These are phyloP conservation scores for Falco biarmicus DNA, from an alignment of 2,797 vertebrate species.

Conservation along the genomic window DNA sequence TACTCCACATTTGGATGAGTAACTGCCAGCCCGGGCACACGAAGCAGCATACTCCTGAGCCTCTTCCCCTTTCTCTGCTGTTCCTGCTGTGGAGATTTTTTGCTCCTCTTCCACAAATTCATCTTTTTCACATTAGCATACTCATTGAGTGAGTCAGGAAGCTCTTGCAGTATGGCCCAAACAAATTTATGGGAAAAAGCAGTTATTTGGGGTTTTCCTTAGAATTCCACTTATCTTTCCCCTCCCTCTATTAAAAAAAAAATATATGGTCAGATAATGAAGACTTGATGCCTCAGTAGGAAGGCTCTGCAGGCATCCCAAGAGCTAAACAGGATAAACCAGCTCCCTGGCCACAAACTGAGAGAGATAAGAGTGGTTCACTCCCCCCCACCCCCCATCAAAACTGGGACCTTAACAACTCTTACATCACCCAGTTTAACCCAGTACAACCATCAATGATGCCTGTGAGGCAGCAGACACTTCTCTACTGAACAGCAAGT, in stretches of 20 bases:
- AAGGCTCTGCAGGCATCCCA: neutral
- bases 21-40: neutral
- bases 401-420: neutral
- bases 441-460: neutral
- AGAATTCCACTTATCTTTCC: neutral
- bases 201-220: neutral
- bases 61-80: neutral
- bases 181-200: neutral
- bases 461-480: neutral
- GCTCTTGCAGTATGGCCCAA: neutral
- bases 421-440: neutral
- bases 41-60: neutral
- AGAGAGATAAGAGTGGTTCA: neutral
- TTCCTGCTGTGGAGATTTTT: neutral
- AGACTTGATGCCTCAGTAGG: neutral
- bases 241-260: neutral
- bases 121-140: neutral
- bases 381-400: neutral
- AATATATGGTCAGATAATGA: neutral
- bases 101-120: neutral
- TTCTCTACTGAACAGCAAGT: neutral
- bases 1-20: neutral
- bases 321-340: neutral
- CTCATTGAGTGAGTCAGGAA: neutral
- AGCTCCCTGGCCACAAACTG: neutral